Base-by-base conservation (phyloP, 2,888 invertebrate species). In the Caenorhabditis becei region DNA sequence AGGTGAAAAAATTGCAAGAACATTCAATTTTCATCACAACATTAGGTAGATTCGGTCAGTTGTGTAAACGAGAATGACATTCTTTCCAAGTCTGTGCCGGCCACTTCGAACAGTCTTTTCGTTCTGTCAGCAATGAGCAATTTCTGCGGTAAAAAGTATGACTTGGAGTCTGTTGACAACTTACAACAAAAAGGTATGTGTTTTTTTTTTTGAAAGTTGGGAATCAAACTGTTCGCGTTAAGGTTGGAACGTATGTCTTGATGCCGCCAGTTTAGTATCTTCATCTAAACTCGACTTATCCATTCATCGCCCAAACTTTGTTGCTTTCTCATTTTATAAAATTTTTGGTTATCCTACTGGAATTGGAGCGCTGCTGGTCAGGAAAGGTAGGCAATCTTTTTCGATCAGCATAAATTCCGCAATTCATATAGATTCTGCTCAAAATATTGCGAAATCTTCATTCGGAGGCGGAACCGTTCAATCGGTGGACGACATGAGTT, bases 331-430 rank as follows among this genome's bases (percentile, higher is more conserved):
- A 0, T 98, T 98, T 93, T 98, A 98, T 92, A 98, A 90, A 77
- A 95, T 98, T 89, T 97, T 98, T 93, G 95, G 95, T 23, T 97
- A 95, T 92, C 98, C 98, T 1, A 97, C 97, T 63, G 98, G 98
- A 2, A 92, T 97, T 20, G 98, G 97, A 35, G 97, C 96, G 14
- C 63, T 85, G 1, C 44, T 85, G 2, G 65, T 85, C 0, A 94
- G 93, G 89, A 95, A 95, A 90, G 78, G 79, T 63, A 41, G 2
- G 14, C 2, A 7, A 41, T 7, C 41, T n/a, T n/a, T n/a, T n/a
- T n/a, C n/a, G n/a, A n/a, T n/a, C n/a, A n/a, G n/a, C n/a, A n/a
- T n/a, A n/a, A n/a, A n/a, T n/a, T n/a, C n/a, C n/a, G n/a, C n/a
- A n/a, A n/a, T n/a, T n/a, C n/a, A n/a, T 62, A 16, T 37, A 85